Conservation (phyloP, 2,113 vertebrate genomes). For the Sterna hirundo region DNA sequence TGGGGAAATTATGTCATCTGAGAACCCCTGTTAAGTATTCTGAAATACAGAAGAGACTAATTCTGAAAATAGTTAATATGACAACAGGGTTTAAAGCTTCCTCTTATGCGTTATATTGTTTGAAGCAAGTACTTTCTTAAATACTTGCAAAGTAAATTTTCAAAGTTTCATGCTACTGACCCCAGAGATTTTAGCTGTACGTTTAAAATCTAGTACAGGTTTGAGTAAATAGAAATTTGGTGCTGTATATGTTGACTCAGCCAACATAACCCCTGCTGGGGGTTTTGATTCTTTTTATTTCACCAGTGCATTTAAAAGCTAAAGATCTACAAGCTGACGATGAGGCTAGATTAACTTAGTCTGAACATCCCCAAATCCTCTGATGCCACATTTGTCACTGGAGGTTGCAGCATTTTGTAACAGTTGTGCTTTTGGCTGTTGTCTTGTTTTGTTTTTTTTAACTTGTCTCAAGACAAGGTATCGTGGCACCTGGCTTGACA, state of each 20-base stretch:
- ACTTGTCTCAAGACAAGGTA: slow-evolving; percentile 80
- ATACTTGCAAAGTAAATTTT: not conserved
- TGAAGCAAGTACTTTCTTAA: not conserved
- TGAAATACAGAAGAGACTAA: not conserved
- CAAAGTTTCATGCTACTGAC: not conserved
- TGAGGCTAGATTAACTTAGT: not conserved
- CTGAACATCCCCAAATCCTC: not conserved
- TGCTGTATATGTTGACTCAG: not conserved
- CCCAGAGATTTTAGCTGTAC: not conserved
- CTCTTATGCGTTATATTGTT: not conserved
- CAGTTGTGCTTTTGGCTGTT: not conserved
- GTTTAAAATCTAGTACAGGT: not conserved
- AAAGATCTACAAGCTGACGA: not conserved
- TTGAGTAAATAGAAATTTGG: not conserved
- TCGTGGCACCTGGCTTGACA: slow-evolving; percentile 86
- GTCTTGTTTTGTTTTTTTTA: not conserved
- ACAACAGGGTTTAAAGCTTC: not conserved
- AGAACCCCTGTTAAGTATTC: not conserved
- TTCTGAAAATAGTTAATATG: not conserved
- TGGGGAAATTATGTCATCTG: not conserved
- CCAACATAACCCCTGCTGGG: not conserved
- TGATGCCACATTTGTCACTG: not conserved
- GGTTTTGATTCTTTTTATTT: not conserved
- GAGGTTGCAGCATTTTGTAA: not conserved
- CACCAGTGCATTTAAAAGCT: not conserved